A percentile compares a stretch with the other conserved stretches of the same genome.
Evolutionary conservation across 2,113 vertebrate species (phyloP).

Genomic region (Hipposideros armiger): DNA sequence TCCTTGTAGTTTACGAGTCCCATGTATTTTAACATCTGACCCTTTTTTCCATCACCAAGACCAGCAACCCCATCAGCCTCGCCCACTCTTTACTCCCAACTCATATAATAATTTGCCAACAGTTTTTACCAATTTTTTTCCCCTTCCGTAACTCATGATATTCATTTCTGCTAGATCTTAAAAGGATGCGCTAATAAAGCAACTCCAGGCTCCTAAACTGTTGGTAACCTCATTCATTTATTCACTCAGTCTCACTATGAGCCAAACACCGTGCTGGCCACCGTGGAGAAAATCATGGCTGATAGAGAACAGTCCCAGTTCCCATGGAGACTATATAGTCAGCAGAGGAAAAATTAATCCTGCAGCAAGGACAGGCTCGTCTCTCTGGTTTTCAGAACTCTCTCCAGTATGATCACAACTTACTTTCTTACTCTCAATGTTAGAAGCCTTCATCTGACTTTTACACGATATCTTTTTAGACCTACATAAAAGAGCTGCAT

Average conservation of each 20-base stretch:
- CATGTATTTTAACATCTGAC: background rate
- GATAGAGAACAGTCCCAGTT: background rate
- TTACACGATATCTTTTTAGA: background rate
- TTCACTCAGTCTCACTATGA: background rate
- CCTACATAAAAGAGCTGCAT: background rate
- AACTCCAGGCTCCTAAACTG: background rate
- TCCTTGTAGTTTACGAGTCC: background rate
- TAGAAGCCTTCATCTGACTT: background rate
- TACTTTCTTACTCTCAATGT: background rate
- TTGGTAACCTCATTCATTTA: background rate
- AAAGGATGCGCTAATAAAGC: background rate
- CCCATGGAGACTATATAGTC: background rate
- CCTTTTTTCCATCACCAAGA: background rate
- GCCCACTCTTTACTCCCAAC: background rate
- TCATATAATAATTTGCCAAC: background rate
- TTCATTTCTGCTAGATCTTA: conserved; percentile 1
- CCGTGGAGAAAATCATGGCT: background rate
- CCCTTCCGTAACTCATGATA: background rate
- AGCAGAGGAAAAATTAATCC: background rate
- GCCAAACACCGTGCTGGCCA: background rate
- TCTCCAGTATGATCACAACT: background rate
- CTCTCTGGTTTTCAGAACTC: background rate
- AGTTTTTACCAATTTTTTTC: background rate
- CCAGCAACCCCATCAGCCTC: background rate
- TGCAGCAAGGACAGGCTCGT: background rate